These are phyloP conservation scores for Meleagris gallopavo DNA, from an alignment of 2,113 vertebrate genomes.

Conservation along the genomic window DNA sequence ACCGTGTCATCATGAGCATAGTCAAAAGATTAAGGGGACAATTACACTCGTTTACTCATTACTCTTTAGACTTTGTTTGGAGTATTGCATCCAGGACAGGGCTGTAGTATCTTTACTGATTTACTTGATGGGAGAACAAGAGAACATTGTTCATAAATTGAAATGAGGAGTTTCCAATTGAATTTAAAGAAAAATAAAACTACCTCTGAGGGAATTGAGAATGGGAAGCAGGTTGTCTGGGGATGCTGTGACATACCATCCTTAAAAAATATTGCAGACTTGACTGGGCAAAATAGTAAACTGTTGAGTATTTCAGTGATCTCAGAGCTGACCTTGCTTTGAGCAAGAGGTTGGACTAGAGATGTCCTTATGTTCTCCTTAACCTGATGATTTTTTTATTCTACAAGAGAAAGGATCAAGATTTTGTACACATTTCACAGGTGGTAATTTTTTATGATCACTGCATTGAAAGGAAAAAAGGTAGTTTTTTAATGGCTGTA, in stretches of 20 bases:
- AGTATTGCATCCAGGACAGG: background rate
- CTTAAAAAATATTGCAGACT: background rate
- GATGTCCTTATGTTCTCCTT: accelerated
- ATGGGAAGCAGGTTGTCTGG: background rate
- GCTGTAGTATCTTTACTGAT: background rate
- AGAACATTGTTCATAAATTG: background rate
- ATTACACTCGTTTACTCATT: background rate
- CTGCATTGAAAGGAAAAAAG: background rate
- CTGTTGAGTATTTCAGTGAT: background rate
- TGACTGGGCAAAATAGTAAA: background rate
- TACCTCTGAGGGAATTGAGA: background rate
- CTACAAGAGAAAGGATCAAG: background rate
- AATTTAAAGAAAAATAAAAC: background rate
- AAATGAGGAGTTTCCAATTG: background rate
- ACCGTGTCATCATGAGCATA: background rate
- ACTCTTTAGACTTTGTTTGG: background rate
- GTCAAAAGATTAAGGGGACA: background rate
- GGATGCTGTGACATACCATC: background rate
- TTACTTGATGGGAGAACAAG: background rate
- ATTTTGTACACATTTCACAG: background rate
- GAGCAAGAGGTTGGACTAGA: background rate
- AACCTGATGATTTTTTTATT: background rate
- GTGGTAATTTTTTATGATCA: background rate
- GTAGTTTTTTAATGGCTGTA: background rate
- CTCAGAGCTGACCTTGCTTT: background rate